phyloP scores from a whole-genome alignment of 1,140 invertebrate genomes.

The Drosophila takahashii region DNA sequence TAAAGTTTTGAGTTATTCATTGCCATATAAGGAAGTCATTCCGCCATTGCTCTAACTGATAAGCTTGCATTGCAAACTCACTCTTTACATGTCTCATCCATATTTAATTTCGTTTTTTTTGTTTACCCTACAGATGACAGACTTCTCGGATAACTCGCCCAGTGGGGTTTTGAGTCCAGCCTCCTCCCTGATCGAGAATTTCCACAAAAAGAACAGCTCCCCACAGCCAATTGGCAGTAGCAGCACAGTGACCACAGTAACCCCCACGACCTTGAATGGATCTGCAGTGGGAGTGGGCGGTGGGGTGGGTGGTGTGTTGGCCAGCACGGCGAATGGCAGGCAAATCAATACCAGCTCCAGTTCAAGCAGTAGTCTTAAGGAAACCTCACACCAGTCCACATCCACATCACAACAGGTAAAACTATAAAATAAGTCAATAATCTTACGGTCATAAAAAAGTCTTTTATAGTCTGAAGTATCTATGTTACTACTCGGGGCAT shows the following conservation, averaged over 20 bases:
- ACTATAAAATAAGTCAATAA: not conserved
- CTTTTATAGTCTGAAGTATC: no score
- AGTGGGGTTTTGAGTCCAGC: slow-evolving; percentile 78
- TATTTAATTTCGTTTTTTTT: not conserved
- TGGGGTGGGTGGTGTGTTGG: slow-evolving; percentile 42
- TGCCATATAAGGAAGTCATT: slow-evolving; percentile 32
- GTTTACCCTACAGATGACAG: slow-evolving; percentile 75
- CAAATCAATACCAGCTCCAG: slow-evolving; percentile 81
- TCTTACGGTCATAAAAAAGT: no score
- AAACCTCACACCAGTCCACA: slow-evolving; percentile 82
- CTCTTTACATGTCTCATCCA: slow-evolving; percentile 3
- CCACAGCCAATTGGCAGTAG: slow-evolving; percentile 17
- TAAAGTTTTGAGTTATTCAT: not conserved
- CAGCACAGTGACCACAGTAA: slow-evolving; percentile 8
- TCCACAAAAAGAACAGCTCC: slow-evolving; percentile 79
- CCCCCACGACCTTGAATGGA: slow-evolving; percentile 55
- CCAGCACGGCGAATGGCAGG: slow-evolving; percentile 50
- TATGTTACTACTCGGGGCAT: no score
- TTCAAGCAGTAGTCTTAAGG: slow-evolving; percentile 84
- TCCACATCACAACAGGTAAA: slow-evolving; percentile 84
- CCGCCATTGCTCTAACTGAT: slow-evolving; percentile 18
- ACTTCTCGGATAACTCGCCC: slow-evolving; percentile 83
- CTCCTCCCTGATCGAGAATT: slow-evolving; percentile 80
- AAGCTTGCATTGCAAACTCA: slow-evolving; percentile 13
- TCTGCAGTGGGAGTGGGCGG: slow-evolving; percentile 30